Conservation (phyloP, 2,113 vertebrate genomes). For the Serilophus lunatus region DNA sequence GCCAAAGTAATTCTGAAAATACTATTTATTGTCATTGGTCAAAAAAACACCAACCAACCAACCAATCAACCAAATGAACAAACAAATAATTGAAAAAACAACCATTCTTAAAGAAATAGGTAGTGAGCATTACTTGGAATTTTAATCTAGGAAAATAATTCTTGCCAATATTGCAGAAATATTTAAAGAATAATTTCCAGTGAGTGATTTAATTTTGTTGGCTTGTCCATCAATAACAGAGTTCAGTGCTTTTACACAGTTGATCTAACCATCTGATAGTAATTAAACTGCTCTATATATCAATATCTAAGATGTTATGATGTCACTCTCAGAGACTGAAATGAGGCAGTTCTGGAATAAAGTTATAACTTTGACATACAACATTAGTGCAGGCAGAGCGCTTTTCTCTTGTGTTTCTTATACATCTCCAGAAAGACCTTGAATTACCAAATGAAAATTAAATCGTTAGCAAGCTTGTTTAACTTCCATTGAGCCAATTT, state of each 20-base stretch:
- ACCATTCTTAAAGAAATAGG: not conserved
- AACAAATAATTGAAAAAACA: not conserved
- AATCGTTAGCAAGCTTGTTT: conserved; percentile 7
- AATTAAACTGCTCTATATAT: not conserved
- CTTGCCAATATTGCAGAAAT: not conserved
- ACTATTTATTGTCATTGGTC: not conserved
- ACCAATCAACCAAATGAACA: not conserved
- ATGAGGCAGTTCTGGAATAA: conserved; percentile 5
- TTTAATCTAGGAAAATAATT: not conserved
- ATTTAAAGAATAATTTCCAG: not conserved
- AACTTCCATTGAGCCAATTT: not conserved
- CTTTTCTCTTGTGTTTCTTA: not conserved
- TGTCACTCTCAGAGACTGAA: not conserved
- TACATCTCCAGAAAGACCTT: not conserved
- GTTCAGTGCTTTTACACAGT: not conserved
- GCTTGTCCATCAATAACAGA: not conserved
- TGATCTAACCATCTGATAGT: not conserved
- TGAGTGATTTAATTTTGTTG: not conserved
- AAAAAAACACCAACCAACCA: not conserved
- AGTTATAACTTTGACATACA: conserved; percentile 12
- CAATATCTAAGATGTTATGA: not conserved
- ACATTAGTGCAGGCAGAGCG: not conserved
- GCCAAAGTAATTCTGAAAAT: not conserved
- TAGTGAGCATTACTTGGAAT: not conserved
- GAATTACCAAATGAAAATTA: not conserved